These are phyloP conservation scores for Trichosurus vulpecula DNA, from an alignment of 2,797 vertebrate genomes.

Conservation along the genomic window DNA sequence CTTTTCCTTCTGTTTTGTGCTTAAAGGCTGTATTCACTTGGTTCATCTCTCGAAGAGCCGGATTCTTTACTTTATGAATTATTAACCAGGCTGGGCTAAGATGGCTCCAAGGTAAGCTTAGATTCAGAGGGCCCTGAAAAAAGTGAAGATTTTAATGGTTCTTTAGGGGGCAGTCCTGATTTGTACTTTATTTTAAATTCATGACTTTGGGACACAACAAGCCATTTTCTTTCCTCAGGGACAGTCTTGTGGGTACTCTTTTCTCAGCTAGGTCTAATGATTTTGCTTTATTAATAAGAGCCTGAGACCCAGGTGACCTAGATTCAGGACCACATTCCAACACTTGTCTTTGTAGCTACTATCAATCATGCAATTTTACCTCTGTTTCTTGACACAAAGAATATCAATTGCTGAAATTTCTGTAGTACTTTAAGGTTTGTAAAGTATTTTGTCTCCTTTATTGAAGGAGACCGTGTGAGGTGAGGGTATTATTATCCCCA, in stretches of 20 bases:
- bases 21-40: neutral
- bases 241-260: neutral
- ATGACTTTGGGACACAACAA: neutral
- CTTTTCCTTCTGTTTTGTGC: neutral
- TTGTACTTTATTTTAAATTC: conserved; percentile 3
- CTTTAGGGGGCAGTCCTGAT: neutral
- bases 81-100: neutral
- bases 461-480: neutral
- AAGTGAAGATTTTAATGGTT: neutral
- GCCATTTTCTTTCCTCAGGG: neutral
- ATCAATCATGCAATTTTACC: neutral
- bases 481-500: neutral
- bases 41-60: neutral
- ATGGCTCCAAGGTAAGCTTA: neutral
- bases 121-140: neutral
- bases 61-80: neutral
- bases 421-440: neutral
- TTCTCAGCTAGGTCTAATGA: neutral
- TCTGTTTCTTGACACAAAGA: neutral
- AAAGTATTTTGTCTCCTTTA: neutral
- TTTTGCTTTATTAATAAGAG: neutral
- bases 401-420: neutral
- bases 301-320: neutral
- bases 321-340: neutral
- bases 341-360: neutral